phyloP scores from a whole-genome alignment of 2,113 vertebrate genomes.

The Plectropomus leopardus region DNA sequence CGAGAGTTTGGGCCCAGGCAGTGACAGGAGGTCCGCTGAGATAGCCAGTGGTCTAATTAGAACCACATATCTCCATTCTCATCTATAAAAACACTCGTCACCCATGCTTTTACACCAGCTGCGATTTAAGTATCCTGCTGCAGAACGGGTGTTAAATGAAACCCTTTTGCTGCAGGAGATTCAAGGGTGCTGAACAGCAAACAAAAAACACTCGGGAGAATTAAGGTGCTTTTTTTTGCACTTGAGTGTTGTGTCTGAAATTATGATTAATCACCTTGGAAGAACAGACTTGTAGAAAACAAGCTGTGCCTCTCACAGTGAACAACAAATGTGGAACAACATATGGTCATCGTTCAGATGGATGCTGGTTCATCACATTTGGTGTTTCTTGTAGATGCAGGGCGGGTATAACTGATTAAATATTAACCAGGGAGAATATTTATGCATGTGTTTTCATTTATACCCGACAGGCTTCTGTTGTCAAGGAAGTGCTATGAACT shows the following conservation, averaged over 20 bases:
- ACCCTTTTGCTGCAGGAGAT: constrained; percentile 38
- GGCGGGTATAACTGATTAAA: constrained; percentile 58
- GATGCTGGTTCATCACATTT: constrained; percentile 71
- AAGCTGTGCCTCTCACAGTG: constrained; percentile 35
- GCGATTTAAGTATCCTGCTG: constrained; percentile 58
- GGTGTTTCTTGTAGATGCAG: constrained; percentile 49
- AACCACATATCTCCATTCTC: constrained; percentile 70
- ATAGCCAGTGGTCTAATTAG: constrained; percentile 81
- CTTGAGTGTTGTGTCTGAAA: constrained; percentile 56
- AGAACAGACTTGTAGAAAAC: constrained; percentile 41
- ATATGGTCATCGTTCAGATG: constrained; percentile 66
- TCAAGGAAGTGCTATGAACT: constrained; percentile 69
- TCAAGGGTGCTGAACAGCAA: constrained; percentile 46
- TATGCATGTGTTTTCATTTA: constrained; percentile 72
- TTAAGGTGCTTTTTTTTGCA: constrained; percentile 29
- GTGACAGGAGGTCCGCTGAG: constrained; percentile 77
- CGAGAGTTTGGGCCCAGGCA: constrained; percentile 57
- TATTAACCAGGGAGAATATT: constrained; percentile 73
- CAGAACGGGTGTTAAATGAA: constrained; percentile 56
- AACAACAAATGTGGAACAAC: constrained; percentile 60
- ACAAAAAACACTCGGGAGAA: constrained; percentile 67
- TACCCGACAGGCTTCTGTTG: constrained; percentile 68
- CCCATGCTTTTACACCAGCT: constrained; percentile 61
- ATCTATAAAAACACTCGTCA: constrained; percentile 64
- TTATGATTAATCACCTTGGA: constrained; percentile 75